These are phyloP conservation scores for Craterocephalus amniculus DNA, from an alignment of 2,797 vertebrate genomes.

Conservation along the genomic window DNA sequence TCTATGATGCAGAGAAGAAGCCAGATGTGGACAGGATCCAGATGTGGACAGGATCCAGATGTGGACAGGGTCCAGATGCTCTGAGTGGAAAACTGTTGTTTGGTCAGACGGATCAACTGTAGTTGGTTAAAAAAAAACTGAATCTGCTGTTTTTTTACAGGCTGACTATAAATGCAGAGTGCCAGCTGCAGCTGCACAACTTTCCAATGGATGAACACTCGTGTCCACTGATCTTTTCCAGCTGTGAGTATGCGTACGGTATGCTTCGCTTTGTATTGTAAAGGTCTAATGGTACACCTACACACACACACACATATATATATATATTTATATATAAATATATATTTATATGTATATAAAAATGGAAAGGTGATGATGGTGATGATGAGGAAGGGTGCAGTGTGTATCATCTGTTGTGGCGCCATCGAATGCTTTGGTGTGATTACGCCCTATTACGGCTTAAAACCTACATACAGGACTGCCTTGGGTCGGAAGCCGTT, in stretches of 20 bases:
- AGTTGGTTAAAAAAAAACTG: not conserved
- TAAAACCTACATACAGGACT: constrained; percentile 28
- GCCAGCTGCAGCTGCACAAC: constrained; percentile 95
- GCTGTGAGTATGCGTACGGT: no score
- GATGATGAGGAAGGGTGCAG: not conserved
- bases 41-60: no score
- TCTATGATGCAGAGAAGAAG: no score
- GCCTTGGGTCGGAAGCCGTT: constrained; percentile 7
- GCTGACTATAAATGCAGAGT: constrained; percentile 96
- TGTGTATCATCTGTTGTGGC: constrained; percentile 34
- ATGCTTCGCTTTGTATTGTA: constrained; percentile 15
- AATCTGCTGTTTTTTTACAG: constrained; percentile 71
- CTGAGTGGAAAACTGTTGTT: no score
- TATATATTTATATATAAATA: no score
- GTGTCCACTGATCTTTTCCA: constrained; percentile 96
- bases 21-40: no score
- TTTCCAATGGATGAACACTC: constrained; percentile 98
- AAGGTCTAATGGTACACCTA: not conserved
- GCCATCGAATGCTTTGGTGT: constrained; percentile 38
- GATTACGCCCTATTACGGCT: constrained; percentile 36
- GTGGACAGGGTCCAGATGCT: no score
- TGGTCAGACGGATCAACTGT: no score
- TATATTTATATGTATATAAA: no score
- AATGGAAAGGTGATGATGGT: not conserved
- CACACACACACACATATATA: no score